A percentile compares a stretch with the other conserved stretches of the same genome.
Evolutionary conservation across 2,797 vertebrate genomes (phyloP).

Genomic region (Microctenopoma lineatum): DNA sequence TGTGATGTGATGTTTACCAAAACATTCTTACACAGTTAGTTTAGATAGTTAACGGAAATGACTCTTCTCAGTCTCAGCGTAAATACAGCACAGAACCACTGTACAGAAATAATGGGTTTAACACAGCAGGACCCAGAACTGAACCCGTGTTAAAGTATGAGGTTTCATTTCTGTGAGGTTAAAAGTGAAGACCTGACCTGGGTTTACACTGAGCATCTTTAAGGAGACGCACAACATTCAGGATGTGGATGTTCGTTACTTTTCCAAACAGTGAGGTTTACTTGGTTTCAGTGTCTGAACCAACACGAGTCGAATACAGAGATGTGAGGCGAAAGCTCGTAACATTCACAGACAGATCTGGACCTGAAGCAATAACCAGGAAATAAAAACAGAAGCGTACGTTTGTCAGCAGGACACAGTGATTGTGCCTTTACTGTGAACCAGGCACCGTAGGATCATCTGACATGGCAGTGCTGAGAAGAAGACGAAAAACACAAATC

Average conservation of each 20-base stretch:
- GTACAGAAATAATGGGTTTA: neutral
- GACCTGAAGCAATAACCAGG: too few relatives aligned
- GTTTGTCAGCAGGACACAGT: neutral
- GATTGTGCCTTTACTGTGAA: neutral
- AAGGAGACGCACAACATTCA: too few relatives aligned
- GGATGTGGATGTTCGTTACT: too few relatives aligned
- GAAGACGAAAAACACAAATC: constrained; percentile 25
- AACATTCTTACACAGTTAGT: too few relatives aligned
- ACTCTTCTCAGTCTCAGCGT: neutral
- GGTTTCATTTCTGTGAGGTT: constrained; percentile 5
- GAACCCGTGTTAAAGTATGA: neutral
- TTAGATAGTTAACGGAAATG: too few relatives aligned
- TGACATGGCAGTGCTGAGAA: constrained; percentile 41
- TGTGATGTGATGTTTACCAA: too few relatives aligned
- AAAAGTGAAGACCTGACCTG: neutral
- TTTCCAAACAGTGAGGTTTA: too few relatives aligned
- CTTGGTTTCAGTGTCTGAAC: too few relatives aligned
- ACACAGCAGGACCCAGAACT: neutral
- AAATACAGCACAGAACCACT: constrained; percentile 6
- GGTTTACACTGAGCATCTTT: neutral
- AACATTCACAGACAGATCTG: too few relatives aligned
- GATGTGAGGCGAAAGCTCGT: too few relatives aligned
- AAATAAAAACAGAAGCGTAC: too few relatives aligned
- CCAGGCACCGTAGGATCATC: constrained; percentile 2
- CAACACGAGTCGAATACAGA: too few relatives aligned